phyloP scores from a whole-genome alignment of 2,113 vertebrate genomes.

The Andinoacara biseriatus region DNA sequence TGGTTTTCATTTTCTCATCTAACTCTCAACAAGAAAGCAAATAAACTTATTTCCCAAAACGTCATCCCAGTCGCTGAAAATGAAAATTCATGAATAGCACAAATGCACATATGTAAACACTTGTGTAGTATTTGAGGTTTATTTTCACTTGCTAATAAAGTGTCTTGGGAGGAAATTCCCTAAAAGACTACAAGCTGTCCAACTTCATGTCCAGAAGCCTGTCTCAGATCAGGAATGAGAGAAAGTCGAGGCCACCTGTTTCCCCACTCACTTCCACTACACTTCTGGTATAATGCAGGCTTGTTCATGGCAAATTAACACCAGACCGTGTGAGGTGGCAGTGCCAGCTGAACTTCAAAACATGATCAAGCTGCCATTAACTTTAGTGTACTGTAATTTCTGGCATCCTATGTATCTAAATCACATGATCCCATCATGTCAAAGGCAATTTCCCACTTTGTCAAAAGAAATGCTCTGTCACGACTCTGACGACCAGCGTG shows the following conservation, averaged over 20 bases:
- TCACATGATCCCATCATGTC: conserved; percentile 86
- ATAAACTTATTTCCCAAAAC: conserved; percentile 7
- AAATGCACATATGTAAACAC: conserved; percentile 36
- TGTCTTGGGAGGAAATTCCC: conserved; percentile 53
- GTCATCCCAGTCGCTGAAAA: neutral
- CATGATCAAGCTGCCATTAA: conserved; percentile 73
- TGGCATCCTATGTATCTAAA: conserved; percentile 88
- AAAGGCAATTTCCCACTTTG: conserved; percentile 81
- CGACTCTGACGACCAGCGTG: conserved; percentile 83
- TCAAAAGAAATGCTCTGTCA: conserved; percentile 76
- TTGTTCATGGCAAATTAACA: conserved; percentile 80
- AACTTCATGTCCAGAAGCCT: conserved; percentile 57
- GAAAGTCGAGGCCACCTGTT: conserved; percentile 78
- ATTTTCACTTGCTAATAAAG: conserved; percentile 62
- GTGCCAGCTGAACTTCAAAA: conserved; percentile 83
- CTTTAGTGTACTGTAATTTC: conserved; percentile 73
- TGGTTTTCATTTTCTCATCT: neutral
- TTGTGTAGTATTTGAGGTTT: conserved; percentile 50
- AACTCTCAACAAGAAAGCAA: neutral
- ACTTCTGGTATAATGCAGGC: conserved; percentile 74
- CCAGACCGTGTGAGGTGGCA: conserved; percentile 75
- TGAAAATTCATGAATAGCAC: neutral
- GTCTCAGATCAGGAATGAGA: conserved; percentile 47
- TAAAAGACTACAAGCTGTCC: conserved; percentile 61
- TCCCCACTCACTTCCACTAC: conserved; percentile 69